phyloP scores from a whole-genome alignment of 2,797 vertebrate genomes.

The Tapera naevia region DNA sequence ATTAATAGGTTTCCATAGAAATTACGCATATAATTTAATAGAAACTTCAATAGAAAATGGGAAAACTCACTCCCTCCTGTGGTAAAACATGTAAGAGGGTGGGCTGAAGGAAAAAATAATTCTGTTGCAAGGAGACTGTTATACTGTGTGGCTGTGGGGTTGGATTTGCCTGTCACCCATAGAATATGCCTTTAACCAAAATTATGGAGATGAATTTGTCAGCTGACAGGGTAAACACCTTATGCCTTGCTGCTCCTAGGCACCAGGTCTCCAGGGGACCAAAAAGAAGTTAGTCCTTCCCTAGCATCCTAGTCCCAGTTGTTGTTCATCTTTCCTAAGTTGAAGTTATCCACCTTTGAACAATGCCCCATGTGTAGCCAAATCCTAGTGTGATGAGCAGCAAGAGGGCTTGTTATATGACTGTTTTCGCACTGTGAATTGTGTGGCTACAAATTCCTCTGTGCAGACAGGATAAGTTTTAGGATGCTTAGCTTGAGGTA shows the following conservation, averaged over 20 bases:
- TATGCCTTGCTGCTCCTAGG: not conserved
- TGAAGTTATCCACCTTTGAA: not conserved
- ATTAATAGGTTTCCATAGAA: constrained; percentile 11
- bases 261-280: not conserved
- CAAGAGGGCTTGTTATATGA: not conserved
- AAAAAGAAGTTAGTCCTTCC: not conserved
- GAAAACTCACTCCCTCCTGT: constrained; percentile 60
- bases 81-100: constrained; percentile 6
- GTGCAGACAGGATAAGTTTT: not conserved
- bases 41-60: not conserved
- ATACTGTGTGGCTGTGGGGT: not conserved
- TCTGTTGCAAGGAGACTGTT: not conserved
- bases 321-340: not conserved
- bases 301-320: not conserved
- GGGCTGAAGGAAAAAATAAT: not conserved
- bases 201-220: not conserved
- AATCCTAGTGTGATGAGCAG: accelerated
- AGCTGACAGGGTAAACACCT: not conserved
- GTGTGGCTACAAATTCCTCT: accelerated
- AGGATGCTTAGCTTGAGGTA: not conserved
- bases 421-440: not conserved
- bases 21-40: constrained; percentile 18
- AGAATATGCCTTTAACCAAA: not conserved
- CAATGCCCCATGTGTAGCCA: not conserved
- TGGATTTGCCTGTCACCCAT: not conserved